These are phyloP conservation scores for Sterrhoptilus dennistouni DNA, from an alignment of 2,113 vertebrate species.

Conservation along the genomic window DNA sequence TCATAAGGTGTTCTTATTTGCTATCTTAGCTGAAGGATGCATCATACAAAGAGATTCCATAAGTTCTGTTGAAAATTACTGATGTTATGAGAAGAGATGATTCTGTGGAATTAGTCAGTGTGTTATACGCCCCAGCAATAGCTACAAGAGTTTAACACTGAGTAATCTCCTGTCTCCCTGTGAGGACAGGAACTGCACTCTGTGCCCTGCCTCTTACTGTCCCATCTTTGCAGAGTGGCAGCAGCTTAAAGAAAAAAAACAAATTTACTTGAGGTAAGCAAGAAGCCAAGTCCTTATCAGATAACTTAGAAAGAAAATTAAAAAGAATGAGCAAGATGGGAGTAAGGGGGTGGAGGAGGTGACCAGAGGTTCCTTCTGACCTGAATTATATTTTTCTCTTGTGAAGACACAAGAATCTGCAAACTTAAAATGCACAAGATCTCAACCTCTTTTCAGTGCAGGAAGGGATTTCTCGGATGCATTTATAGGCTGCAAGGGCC, in stretches of 20 bases:
- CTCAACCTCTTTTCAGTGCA: not conserved
- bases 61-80: not conserved
- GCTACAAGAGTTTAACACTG: not conserved
- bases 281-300: not conserved
- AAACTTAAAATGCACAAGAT: not conserved
- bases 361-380: not conserved
- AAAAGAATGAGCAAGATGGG: not conserved
- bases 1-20: not conserved
- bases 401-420: not conserved
- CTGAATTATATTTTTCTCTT: not conserved
- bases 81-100: not conserved
- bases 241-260: not conserved
- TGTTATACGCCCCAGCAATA: not conserved
- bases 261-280: not conserved
- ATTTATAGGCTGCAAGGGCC: not conserved
- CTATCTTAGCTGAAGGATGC: not conserved
- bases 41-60: not conserved
- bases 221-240: not conserved
- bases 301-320: not conserved
- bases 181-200: not conserved
- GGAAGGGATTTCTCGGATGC: not conserved
- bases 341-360: not conserved
- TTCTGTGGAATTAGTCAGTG: not conserved
- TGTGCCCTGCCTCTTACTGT: not conserved
- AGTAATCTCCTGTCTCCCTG: rapidly evolving